These are phyloP conservation scores for Yponomeuta malinellus DNA, from an alignment of 2,888 invertebrate species.

Conservation along the genomic window DNA sequence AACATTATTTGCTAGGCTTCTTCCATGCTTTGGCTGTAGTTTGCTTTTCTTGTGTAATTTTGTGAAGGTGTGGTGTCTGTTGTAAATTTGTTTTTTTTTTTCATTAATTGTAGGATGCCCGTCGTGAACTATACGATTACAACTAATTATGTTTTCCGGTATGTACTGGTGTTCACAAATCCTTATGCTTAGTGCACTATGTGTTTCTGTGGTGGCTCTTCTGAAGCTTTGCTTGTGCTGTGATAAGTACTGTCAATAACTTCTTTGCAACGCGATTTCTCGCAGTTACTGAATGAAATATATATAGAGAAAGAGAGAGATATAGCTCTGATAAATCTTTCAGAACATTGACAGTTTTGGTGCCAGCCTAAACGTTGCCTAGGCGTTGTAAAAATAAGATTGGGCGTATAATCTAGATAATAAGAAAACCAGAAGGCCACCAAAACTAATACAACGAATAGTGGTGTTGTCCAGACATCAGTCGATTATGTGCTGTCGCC, in stretches of 20 bases:
- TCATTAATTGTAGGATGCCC: background rate
- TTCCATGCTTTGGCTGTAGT: background rate
- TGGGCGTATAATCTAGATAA: no score
- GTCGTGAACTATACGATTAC: conserved; percentile 10
- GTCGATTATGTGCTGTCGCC: background rate
- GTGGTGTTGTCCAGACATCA: no score
- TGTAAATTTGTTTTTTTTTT: background rate
- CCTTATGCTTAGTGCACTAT: background rate
- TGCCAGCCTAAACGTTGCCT: no score
- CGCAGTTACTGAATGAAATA: no score
- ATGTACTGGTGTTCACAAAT: background rate
- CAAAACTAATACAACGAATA: no score
- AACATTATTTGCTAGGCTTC: background rate
- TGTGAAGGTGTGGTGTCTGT: conserved; percentile 3
- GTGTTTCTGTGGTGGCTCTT: background rate
- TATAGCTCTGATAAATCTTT: no score
- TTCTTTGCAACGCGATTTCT: no score
- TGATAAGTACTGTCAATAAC: background rate
- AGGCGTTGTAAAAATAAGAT: no score
- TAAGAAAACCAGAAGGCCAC: no score
- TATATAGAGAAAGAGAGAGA: no score
- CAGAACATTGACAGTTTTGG: no score
- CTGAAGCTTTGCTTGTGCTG: background rate
- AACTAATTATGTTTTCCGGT: background rate
- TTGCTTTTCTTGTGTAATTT: background rate